Evolutionary conservation across 2,113 vertebrate species (phyloP).

Genomic region (Corythaixoides concolor): DNA sequence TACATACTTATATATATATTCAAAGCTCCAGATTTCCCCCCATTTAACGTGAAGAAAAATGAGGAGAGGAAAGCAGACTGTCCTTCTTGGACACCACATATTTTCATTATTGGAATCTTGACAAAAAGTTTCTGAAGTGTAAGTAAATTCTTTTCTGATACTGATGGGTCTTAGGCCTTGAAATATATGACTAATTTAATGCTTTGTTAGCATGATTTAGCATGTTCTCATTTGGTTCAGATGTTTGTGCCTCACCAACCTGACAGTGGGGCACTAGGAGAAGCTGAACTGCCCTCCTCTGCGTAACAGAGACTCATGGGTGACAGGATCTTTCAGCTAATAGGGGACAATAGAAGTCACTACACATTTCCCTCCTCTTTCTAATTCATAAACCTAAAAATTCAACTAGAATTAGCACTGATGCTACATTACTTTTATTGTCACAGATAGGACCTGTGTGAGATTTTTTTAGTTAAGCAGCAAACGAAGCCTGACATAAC

Average conservation of each 20-base stretch:
- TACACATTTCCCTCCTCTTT: conserved; percentile 15
- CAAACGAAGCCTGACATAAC: conserved; percentile 53
- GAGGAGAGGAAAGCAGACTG: background rate
- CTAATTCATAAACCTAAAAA: conserved; percentile 43
- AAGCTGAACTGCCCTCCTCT: background rate
- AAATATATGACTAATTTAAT: background rate
- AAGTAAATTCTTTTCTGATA: background rate
- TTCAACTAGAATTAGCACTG: conserved; percentile 49
- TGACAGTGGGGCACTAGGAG: background rate
- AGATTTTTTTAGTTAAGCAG: conserved; percentile 62
- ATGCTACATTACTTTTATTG: conserved; percentile 36
- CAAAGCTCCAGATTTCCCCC: background rate
- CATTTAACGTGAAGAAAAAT: background rate
- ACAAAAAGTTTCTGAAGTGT: background rate
- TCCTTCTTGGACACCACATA: background rate
- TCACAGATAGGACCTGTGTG: conserved; percentile 9
- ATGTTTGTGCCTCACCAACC: background rate
- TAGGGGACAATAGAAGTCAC: background rate
- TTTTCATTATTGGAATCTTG: background rate
- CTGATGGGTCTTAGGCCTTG: background rate
- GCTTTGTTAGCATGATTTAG: background rate
- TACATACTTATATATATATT: background rate
- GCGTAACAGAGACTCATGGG: background rate
- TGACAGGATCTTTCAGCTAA: background rate
- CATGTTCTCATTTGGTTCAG: background rate